Evolutionary conservation across 2,113 vertebrate species (phyloP).

Genomic region (Callospermophilus lateralis): DNA sequence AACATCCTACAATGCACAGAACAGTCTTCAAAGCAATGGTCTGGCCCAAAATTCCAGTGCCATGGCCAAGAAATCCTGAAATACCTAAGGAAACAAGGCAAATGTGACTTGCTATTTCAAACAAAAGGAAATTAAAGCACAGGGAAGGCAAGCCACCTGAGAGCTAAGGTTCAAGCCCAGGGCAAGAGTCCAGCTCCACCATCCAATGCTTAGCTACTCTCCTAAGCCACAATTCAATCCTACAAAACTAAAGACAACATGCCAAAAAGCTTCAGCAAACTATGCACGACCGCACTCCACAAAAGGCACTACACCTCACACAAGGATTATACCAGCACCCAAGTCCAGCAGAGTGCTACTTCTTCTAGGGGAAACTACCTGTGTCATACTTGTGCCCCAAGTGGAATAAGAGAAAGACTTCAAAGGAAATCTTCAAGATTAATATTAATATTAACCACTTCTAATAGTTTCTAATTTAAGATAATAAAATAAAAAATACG

Average conservation of each 20-base stretch:
- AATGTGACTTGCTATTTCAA: neutral
- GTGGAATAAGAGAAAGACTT: neutral
- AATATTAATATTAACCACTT: neutral
- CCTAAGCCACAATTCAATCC: neutral
- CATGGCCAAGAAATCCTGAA: neutral
- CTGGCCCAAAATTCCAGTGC: neutral
- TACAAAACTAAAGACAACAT: neutral
- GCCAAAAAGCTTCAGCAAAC: neutral
- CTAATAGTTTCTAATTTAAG: neutral
- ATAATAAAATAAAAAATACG: neutral
- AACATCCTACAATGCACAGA: neutral
- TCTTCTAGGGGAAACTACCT: neutral
- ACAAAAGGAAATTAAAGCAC: neutral
- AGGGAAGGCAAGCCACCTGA: neutral
- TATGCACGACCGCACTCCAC: accelerated
- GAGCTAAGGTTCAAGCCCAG: neutral
- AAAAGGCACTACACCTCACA: neutral
- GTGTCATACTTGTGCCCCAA: accelerated
- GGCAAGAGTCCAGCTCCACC: neutral
- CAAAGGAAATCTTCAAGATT: neutral
- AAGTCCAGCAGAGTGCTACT: accelerated
- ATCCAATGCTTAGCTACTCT: neutral
- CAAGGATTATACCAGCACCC: neutral
- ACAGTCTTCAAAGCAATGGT: neutral
- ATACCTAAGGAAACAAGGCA: accelerated